Base-by-base conservation (phyloP, 2,797 vertebrate species). In the Ambastaia sidthimunki region DNA sequence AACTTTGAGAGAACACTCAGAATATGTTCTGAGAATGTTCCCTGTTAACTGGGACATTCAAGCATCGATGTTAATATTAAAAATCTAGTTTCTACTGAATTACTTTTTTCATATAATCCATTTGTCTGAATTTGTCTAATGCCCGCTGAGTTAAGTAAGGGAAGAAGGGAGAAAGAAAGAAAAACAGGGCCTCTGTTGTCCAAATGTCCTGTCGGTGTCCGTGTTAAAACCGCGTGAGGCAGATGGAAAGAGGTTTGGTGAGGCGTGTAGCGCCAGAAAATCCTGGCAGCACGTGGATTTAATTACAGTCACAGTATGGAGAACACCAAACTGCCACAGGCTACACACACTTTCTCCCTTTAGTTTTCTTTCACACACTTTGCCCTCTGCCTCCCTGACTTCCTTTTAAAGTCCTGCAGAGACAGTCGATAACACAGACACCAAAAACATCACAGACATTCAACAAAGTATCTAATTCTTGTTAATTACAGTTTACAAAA, bases 241-340 rank as follows among this genome's bases (percentile, higher is more conserved):
- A 94, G 93, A 93, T 93, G 93, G 92, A 89, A 88, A 88, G 86
- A 85, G 88, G 88, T 92, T 90, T 89, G 86, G 89, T 88, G 88
- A 90, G 89, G 80, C 80, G 84, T 88, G 85, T 89, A 78, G 80
- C 80, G 92, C 92, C 91, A 91, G 90, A 90, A 90, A 93, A 92
- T 85, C 91, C 92, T 93, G 92, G 90, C 93, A 92, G 87, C 86
- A 85, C 88, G 90, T 90, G 89, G 87, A 92, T 92, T 94, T 94
- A 94, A 94, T 94, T 94, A 93, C 89, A 90, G 91, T 94, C 93
- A 92, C 93, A 94, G 92, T 93, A 92, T 94, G 92, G 91, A 91
- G 90, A 94, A 90, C 76, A 80, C 80, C 91, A 87, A 80, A 34
- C 55, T 90, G 91, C 92, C 90, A 92, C 85, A 16, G 89, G 90